phyloP scores from a whole-genome alignment of 1,140 invertebrate species.

The Drosophila azteca region DNA sequence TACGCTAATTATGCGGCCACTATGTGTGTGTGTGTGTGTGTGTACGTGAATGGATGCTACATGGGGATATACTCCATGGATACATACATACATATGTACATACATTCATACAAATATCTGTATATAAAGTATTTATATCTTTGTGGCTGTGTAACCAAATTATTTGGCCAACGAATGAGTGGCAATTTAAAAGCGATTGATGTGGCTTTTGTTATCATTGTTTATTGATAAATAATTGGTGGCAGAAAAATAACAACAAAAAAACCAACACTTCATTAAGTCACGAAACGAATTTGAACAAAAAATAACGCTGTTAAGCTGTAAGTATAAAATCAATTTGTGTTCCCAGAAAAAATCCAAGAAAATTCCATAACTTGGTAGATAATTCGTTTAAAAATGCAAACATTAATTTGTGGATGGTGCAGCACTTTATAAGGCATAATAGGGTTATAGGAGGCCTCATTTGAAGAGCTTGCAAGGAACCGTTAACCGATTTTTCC shows the following conservation, averaged over 20 bases:
- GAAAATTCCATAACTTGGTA: too few relatives aligned
- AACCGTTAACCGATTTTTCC: too few relatives aligned
- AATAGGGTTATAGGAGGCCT: too few relatives aligned
- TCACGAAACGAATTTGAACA: background rate
- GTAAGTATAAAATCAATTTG: too few relatives aligned
- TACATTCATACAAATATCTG: background rate
- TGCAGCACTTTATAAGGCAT: too few relatives aligned
- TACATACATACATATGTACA: constrained; percentile 3
- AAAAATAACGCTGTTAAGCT: background rate
- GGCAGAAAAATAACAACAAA: background rate
- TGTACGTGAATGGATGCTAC: background rate
- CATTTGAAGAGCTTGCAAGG: too few relatives aligned
- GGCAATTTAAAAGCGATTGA: constrained; percentile 16
- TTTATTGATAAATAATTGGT: constrained; percentile 29
- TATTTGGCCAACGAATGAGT: constrained; percentile 37
- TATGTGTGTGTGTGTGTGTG: constrained; percentile 1
- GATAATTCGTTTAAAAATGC: too few relatives aligned
- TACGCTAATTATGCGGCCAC: constrained; percentile 79
- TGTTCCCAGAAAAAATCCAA: too few relatives aligned
- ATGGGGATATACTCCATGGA: background rate
- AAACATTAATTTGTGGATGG: too few relatives aligned
- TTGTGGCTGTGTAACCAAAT: constrained; percentile 40
- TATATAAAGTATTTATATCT: constrained; percentile 27
- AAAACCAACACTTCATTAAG: constrained; percentile 1
- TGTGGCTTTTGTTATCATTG: constrained; percentile 2